Evolutionary conservation across 2,113 vertebrate genomes (phyloP), one percentile per base, ranked within the genome.

Genomic region (Todiramphus saurophagus): DNA sequence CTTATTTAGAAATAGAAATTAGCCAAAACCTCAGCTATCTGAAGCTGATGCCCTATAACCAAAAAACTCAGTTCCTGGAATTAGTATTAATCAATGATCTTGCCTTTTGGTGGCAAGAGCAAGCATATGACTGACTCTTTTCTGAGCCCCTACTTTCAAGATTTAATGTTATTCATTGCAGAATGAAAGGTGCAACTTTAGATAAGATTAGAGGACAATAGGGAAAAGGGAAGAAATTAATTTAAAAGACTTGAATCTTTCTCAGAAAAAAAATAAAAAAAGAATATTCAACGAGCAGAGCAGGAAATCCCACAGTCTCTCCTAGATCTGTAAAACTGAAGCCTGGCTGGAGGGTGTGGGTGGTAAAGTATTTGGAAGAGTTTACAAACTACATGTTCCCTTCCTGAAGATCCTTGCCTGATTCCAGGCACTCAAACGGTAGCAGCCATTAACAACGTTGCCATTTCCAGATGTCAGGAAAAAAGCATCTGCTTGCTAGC

Each of bases 401-500:
- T 62, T 77, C 30, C 13, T 84, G 62, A 93, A 89, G 44, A 84
- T 46, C 89, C 37, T 63, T 92, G 51, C n/a, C 89, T 72, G 60
- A 95, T 72, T 94, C 77, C 89, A 87, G 70, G 64, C 78, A 51
- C 28, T 75, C 44, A 81, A 82, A 89, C 64, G 0, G 93, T 80
- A 96, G 95, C 95, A 94, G 48, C 37, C 51, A 64, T 67, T 78
- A 95, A 31, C 55, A 92, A 83, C 35, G 68, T 96, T 46, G 76
- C 41, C 12, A 27, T 62, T 96, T 87, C 87, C 87, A 96, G 87
- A 93, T 60, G 80, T 89, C 39, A 93, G 41, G 44, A 51, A 77
- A 92, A 93, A 92, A 68, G 67, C 43, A 91, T 89, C 75, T 83
- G 56, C 67, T 74, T 91, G 73, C 51, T 68, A 58, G 68, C 43